Percentiles rank a stretch among this genome's conserved stretches.
Evolutionary conservation across 2,888 invertebrate species (phyloP).

Genomic region (Mactromeris polynyma): DNA sequence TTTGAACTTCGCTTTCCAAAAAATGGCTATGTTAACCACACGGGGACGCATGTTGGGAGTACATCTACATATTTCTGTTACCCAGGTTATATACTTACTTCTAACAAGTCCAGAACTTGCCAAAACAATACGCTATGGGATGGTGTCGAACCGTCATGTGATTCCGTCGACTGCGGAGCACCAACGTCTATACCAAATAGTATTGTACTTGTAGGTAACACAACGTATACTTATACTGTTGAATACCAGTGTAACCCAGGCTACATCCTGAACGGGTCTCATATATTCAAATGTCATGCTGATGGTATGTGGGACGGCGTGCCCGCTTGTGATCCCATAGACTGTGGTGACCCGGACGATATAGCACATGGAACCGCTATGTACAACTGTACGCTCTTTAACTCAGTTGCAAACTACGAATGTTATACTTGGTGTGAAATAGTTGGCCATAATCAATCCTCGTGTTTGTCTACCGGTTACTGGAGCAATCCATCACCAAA

Average conservation of each 20-base stretch:
- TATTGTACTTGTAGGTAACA: not conserved
- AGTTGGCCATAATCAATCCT: not conserved
- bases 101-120: not conserved
- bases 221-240: not conserved
- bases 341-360: not conserved
- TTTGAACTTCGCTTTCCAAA: not conserved
- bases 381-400: not conserved
- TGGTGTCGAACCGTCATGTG: not conserved
- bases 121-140: not conserved
- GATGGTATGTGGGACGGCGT: not conserved
- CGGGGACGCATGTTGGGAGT: not conserved
- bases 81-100: not conserved
- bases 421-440: not conserved
- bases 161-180: not conserved
- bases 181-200: not conserved
- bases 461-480: not conserved
- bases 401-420: not conserved
- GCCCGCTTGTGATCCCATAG: not conserved
- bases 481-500: slow-evolving; percentile 3
- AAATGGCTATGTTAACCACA: not conserved
- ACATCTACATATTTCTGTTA: not conserved
- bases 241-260: not conserved
- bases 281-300: not conserved
- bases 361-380: not conserved
- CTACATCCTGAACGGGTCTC: not conserved